A percentile compares a stretch with the other conserved stretches of the same genome.
Evolutionary conservation across 2,113 vertebrate species (phyloP).

Genomic region (Psettodes erumei): DNA sequence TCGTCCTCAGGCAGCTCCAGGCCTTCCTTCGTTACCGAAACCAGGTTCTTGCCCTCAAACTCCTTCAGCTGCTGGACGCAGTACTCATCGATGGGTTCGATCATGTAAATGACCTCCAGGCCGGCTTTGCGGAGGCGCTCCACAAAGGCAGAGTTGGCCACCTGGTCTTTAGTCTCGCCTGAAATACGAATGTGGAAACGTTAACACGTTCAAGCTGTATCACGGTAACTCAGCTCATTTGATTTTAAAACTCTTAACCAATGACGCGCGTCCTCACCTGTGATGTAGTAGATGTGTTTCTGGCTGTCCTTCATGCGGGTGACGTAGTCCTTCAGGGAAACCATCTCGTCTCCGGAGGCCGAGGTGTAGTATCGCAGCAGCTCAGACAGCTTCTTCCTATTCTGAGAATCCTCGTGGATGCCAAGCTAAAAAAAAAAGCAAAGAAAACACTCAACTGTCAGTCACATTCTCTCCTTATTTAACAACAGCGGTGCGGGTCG

Average conservation of each 20-base stretch:
- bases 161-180: slow-evolving; percentile 87
- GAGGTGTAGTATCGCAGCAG: slow-evolving; percentile 94
- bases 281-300: slow-evolving; percentile 98
- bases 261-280: slow-evolving; percentile 81
- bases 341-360: slow-evolving; percentile 94
- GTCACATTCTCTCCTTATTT: no score
- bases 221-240: not conserved
- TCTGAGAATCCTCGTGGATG: slow-evolving; percentile 97
- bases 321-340: slow-evolving; percentile 96
- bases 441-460: not conserved
- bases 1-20: slow-evolving; percentile 87
- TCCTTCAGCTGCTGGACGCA: slow-evolving; percentile 89
- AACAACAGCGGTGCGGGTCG: no score
- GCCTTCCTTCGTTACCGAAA: slow-evolving; percentile 87
- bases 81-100: slow-evolving; percentile 87
- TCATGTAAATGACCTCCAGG: slow-evolving; percentile 88
- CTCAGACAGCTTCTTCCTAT: slow-evolving; percentile 95
- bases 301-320: slow-evolving; percentile 97
- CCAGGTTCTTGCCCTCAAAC: slow-evolving; percentile 85
- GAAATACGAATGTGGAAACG: not conserved
- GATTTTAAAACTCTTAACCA: not conserved
- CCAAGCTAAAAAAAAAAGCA: slow-evolving; percentile 85
- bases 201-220: not conserved
- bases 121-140: slow-evolving; percentile 85
- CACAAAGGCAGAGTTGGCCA: slow-evolving; percentile 86